Evolutionary conservation across 2,797 vertebrate species (phyloP), one percentile per base, ranked within the genome.

Genomic region (Enteromius treurensis): DNA sequence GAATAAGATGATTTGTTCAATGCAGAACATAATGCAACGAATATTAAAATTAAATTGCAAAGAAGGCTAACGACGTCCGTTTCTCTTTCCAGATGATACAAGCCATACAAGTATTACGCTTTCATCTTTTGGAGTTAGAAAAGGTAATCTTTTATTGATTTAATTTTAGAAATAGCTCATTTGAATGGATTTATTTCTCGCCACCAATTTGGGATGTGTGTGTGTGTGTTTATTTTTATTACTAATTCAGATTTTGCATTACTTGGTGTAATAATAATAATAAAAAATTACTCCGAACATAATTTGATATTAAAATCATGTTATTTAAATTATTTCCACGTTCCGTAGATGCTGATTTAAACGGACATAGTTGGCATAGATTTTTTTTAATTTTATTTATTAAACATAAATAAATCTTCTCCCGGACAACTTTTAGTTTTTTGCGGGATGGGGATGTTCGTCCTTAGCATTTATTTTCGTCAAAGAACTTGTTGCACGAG

Each of bases 101-200:
- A 96, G 98, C 98, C 94, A 99, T 99, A 95, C 98, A 99, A 98
- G 98, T 99, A 92, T 96, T 99, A 97, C 96, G 98, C 92, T 99
- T 99, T 96, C 98, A 99, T 90, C 98, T 99, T 93, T 94, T 99
- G 97, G 98, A 99, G 94, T 96, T 99, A 96, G 98, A 99, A 96
- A 99, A 99, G 98, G 98, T 99, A 98, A 96, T 92, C 10, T 60
- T 85, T 69, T 26, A 45, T n/a, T 69, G 0, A 49, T 58, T 64
- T 21, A 47, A 17, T n/a, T 65, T 64, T 80, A 14, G 29, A 42
- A n/a, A 42, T 21, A 45, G 45, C 13, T 47, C 13, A 7, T 74
- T 8, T 7, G 29, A 17, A 71, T 29, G 68, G 14, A 45, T n/a
- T 60, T 60, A 6, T 10, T n/a, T 21, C 5, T 47, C 32, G 5